These are phyloP conservation scores for Neodiprion pinetum DNA, from an alignment of 1,140 invertebrate genomes.

Conservation along the genomic window DNA sequence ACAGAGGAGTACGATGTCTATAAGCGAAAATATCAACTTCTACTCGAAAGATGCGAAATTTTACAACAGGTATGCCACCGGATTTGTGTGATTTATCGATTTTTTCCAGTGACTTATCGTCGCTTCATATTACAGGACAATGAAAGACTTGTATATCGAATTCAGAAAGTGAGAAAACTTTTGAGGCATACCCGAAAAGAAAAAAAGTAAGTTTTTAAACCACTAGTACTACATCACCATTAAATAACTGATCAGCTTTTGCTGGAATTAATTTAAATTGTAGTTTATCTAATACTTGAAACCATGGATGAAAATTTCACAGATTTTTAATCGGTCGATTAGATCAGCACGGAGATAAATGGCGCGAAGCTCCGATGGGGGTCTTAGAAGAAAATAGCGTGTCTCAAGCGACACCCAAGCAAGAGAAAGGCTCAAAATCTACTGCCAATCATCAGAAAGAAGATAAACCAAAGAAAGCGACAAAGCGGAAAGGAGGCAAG, in stretches of 20 bases:
- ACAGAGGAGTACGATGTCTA: conserved; percentile 55
- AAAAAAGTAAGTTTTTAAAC: conserved; percentile 56
- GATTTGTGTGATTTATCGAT: background rate
- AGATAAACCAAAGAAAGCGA: conserved; percentile 57
- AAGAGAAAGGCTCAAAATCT: conserved; percentile 50
- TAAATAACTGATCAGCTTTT: background rate
- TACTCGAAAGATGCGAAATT: conserved; percentile 57
- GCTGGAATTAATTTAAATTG: conserved; percentile 9
- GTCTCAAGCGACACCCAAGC: conserved; percentile 49
- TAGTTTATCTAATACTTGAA: conserved; percentile 8
- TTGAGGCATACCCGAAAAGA: conserved; percentile 58
- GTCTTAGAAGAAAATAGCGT: conserved; percentile 59
- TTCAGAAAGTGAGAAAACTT: conserved; percentile 57
- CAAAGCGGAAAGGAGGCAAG: conserved; percentile 59
- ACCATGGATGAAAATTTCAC: conserved; percentile 17
- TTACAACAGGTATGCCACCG: conserved; percentile 54
- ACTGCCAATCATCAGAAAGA: conserved; percentile 46
- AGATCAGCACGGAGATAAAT: conserved; percentile 59
- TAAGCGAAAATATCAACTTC: conserved; percentile 57
- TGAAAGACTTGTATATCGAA: conserved; percentile 59
- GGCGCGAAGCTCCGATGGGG: conserved; percentile 60
- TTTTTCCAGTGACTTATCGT: background rate
- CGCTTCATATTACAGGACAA: conserved; percentile 52
- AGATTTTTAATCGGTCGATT: conserved; percentile 60
- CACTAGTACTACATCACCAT: conserved; percentile 2